Conservation (phyloP, 2,113 vertebrate species). For the Emydocephalus ijimae region DNA sequence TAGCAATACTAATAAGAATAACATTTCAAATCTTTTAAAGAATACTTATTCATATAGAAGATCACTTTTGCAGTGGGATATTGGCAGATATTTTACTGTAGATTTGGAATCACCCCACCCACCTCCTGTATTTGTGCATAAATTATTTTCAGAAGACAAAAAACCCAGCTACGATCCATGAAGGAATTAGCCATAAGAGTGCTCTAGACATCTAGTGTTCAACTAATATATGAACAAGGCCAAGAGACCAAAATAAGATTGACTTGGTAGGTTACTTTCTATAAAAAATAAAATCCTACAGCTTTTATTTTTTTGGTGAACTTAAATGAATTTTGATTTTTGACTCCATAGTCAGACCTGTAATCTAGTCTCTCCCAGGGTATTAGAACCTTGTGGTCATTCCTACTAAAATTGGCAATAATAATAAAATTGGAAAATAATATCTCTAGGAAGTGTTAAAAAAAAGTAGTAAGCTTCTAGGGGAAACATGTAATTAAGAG, state of each 20-base stretch:
- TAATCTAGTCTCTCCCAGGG: conserved; percentile 65
- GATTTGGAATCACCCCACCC: not conserved
- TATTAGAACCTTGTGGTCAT: conserved; percentile 62
- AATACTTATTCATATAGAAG: not conserved
- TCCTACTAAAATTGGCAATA: conserved; percentile 62
- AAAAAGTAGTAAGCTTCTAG: conserved; percentile 56
- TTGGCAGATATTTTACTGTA: not conserved
- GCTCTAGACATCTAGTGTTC: not conserved
- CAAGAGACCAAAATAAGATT: conserved; percentile 46
- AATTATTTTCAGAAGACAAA: not conserved
- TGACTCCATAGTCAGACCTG: conserved; percentile 65
- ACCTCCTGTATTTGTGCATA: not conserved
- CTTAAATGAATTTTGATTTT: conserved; percentile 60
- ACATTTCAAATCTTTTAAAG: not conserved
- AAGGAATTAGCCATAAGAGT: not conserved
- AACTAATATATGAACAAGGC: not conserved
- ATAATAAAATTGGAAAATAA: conserved; percentile 49
- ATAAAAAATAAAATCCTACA: conserved; percentile 55
- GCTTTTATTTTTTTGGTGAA: conserved; percentile 67
- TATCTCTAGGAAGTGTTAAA: conserved; percentile 58
- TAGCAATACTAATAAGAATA: not conserved
- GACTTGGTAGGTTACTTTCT: conserved; percentile 57
- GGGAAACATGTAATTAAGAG: conserved; percentile 53
- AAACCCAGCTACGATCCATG: not conserved
- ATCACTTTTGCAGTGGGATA: not conserved